These are phyloP conservation scores for Branchellion lobata DNA, from an alignment of 2,888 invertebrate genomes.

Conservation along the genomic window DNA sequence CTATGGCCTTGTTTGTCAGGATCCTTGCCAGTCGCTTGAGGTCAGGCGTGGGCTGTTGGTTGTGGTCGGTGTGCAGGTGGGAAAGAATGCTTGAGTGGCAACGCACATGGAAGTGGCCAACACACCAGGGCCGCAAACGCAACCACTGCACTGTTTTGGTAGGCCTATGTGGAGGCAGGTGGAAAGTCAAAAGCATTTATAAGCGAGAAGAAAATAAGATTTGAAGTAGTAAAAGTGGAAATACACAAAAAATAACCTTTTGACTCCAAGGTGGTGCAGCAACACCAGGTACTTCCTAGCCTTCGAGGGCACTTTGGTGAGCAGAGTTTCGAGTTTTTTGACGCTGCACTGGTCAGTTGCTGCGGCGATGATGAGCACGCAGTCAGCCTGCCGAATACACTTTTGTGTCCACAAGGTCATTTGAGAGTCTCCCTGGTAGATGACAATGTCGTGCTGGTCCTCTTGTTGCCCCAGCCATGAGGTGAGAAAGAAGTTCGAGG, in stretches of 20 bases:
- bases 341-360: conserved; percentile 23
- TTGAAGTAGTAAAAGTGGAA: too few species aligned
- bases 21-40: conserved; percentile 38
- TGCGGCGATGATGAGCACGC: conserved; percentile 39
- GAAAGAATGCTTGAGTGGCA: conserved; percentile 19
- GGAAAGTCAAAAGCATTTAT: too few species aligned
- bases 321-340: conserved; percentile 26
- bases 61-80: background rate
- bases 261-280: conserved; percentile 26
- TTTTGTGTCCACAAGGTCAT: conserved; percentile 38
- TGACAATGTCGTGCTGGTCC: conserved; percentile 32
- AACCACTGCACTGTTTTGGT: conserved; percentile 41
- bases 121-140: conserved; percentile 36
- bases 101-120: conserved; percentile 41
- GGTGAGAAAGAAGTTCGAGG: conserved; percentile 21
- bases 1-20: conserved; percentile 42
- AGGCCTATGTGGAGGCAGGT: too few species aligned
- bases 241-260: too few species aligned
- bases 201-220: too few species aligned
- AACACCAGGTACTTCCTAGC: conserved; percentile 41
- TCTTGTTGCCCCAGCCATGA: conserved; percentile 39
- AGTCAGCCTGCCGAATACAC: conserved; percentile 45
- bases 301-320: conserved; percentile 32
- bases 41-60: background rate
- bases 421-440: conserved; percentile 33